Evolutionary conservation across 2,888 invertebrate species (phyloP).

Genomic region (Amphipyra berbera): DNA sequence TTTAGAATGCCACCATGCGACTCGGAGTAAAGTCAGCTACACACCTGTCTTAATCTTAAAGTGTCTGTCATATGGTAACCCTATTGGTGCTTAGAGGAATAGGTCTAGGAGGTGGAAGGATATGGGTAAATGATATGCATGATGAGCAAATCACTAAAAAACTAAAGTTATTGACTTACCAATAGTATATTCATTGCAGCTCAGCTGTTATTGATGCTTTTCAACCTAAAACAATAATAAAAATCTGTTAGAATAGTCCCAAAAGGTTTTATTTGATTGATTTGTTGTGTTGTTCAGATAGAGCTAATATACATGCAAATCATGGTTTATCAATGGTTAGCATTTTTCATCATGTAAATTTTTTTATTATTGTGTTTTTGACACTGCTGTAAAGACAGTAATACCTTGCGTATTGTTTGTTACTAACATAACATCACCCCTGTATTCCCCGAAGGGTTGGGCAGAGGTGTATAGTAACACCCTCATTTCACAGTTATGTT

Average conservation of each 20-base stretch:
- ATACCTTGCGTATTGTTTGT: too few relatives aligned
- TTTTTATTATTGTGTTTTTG: too few relatives aligned
- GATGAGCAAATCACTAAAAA: background rate
- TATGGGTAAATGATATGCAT: background rate
- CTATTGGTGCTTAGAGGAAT: background rate
- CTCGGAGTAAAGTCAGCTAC: too few relatives aligned
- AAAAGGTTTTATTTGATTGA: background rate
- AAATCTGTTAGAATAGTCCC: background rate
- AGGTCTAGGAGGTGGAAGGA: background rate
- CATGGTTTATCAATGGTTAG: conserved; percentile 86
- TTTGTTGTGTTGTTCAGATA: conserved; percentile 73
- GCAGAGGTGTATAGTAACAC: too few relatives aligned
- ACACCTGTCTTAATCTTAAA: too few relatives aligned
- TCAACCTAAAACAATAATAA: conserved; percentile 33
- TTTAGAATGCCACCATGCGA: too few relatives aligned
- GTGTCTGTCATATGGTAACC: too few relatives aligned
- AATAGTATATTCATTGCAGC: conserved; percentile 8
- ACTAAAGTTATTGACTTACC: conserved; percentile 29
- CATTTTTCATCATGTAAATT: conserved; percentile 82
- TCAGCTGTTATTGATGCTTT: too few relatives aligned
- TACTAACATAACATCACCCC: too few relatives aligned
- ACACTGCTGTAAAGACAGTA: too few relatives aligned
- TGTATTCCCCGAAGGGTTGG: too few relatives aligned
- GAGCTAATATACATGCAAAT: conserved; percentile 90
- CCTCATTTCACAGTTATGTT: too few relatives aligned